Evolutionary conservation across 2,113 vertebrate genomes (phyloP), one percentile per base, ranked within the genome.

Genomic region (Damaliscus lunatus): DNA sequence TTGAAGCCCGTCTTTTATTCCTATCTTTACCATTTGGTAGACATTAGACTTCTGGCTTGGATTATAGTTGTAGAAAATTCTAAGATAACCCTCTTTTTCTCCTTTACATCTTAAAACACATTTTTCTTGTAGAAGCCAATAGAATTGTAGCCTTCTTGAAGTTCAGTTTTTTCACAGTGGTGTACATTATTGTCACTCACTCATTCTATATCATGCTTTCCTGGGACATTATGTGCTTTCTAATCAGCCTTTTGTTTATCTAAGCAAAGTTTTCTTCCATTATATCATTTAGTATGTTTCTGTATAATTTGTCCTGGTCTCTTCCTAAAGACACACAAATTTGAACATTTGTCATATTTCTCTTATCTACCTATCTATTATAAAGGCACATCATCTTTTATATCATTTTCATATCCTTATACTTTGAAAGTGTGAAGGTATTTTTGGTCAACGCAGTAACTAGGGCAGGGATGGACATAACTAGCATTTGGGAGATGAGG

Each of bases 241-340:
- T 57, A 15, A 36, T 40, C 29, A 87, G 46, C 3, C 53, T 15
- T 7, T 78, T 19, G 36, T 57, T 94, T 57, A 53, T 5, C 53
- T 78, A 55, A 48, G 6, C 60, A 53, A 85, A 85, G 36, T 95
- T 92, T 97, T 97, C 97, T 96, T 98, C 31, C 0, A 2, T 85
- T 94, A 82, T 59, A 55, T 97, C 84, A n/a, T 59, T 40, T 43
- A 88, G 53, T 88, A 90, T 84, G 80, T 97, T 92, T 86, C 53
- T 46, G 57, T 80, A 43, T 55, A 55, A 14, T 88, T 64, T 91
- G 6, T 64, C 74, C 43, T 43, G 6, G 8, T 53, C 46, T 84
- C 16, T 88, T 93, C 50, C 27, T 53, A 46, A 85, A 85, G 13
- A 85, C 43, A 7, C 52, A 27, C 29, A 92, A 29, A n/a, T 25